Base-by-base conservation (phyloP, 2,113 vertebrate genomes). In the Rhabdomys dilectus region DNA sequence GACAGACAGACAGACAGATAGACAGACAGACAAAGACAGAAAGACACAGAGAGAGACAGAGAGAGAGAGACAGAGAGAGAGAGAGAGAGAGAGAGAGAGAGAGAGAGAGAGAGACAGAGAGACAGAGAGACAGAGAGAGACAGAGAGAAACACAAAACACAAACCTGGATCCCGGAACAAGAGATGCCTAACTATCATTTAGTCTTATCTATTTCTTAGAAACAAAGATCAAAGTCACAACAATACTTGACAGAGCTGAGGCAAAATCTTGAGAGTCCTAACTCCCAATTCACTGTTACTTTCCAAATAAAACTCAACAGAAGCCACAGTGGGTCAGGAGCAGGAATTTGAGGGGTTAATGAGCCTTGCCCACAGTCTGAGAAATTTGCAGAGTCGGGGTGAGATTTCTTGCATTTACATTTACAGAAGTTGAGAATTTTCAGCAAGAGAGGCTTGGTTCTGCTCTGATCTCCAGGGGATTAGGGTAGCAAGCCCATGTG, bases 371-470 rank as follows among this genome's bases (percentile, higher is more conserved):
- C 60, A 42, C 80, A 76, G 82, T 90, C 58, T 82, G 53, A 96
- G 85, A 72, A 90, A 81, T 86, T 92, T 96, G 92, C 93, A 96
- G 89, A 90, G 42, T 56, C 36, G 73, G 36, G 68, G 68, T 72
- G 96, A 96, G 91, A 97, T 80, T 97, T 95, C 90, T 96, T 95
- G 87, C 91, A 77, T 96, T 97, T 97, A 70, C 91, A 77, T 96
- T 97, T 97, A 70, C 93, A 97, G 75, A 95, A 64, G 88, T 80
- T 93, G 80, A 91, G 75, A 89, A 89, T 93, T 88, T 91, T 93
- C 80, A 95, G 75, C 93, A 95, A 91, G 92, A 88, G 82, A 84
- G 56, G 62, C 11, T 89, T 91, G 62, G 70, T 80, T 96, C 78
- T 31, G 45, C 76, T 94, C 95, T 90, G 78, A 93, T 92, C 96